Evolutionary conservation across 2,113 vertebrate species (phyloP), one percentile per base, ranked within the genome.

Genomic region (Antechinus flavipes): DNA sequence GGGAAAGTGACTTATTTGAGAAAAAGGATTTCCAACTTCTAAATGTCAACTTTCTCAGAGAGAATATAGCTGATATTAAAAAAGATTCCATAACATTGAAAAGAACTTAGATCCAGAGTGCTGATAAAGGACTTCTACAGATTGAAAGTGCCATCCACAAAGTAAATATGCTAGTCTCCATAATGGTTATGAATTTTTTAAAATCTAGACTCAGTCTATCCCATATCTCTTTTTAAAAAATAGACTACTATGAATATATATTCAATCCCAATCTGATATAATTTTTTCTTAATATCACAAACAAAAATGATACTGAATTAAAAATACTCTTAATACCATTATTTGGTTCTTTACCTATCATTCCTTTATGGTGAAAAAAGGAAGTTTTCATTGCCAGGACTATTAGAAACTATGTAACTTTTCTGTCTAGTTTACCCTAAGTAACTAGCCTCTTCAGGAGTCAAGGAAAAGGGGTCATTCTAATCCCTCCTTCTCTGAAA

Each of bases 241-340:
- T 35, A 76, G 35, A n/a, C 6, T 26, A 22, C 68, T 76, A n/a
- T 61, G 27, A 61, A 35, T 61, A 61, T 76, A 90, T 30, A 53
- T 52, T 94, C 27, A 95, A 93, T 24, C 3, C 46, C 49, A 96
- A 19, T 90, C 55, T 90, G 50, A 8, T 76, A 19, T 93, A 54
- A 95, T 47, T 95, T 93, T 91, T 91, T 95, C 61, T 90, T 76
- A 35, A 94, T 47, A 95, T 52, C 89, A 91, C 90, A 84, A 95
- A 68, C 76, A 95, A 96, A 94, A 50, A 96, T 76, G 54, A 2
- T n/a, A 96, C 46, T 91, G 52, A 90, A 90, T 35, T 27, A 94
- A 84, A 97, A 91, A 58, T 89, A 93, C 24, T 94, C 50, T 93
- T 53, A 84, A 19, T 23, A 52, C 96, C 93, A 96, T 97, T 96